These are phyloP conservation scores for Stichopus horrens DNA, from an alignment of 53 echinoderm and acorn worm species.

Conservation along the genomic window DNA sequence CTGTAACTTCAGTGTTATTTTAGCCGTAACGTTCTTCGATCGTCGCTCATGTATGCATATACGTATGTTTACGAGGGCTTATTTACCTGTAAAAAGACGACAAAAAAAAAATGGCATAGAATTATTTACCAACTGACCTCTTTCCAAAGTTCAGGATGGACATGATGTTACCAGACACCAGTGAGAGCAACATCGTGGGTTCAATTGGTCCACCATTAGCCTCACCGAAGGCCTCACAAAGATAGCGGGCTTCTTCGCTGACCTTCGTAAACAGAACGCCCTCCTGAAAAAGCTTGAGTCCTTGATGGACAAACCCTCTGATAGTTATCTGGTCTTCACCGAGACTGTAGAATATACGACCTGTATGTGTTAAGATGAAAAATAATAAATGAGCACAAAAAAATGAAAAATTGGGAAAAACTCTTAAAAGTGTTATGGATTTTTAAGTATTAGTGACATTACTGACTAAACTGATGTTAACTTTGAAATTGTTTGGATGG, in stretches of 20 bases:
- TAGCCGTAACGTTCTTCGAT: no score
- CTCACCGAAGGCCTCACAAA: constrained; percentile 22
- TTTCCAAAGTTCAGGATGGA: constrained; percentile 36
- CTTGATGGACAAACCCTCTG: background rate
- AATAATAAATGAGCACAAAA: no score
- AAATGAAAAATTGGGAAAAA: no score
- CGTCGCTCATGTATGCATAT: no score
- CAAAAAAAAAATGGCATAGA: no score
- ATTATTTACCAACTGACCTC: background rate
- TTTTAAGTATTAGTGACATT: no score
- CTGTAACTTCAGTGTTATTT: no score
- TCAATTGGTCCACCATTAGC: background rate
- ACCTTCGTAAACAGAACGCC: background rate
- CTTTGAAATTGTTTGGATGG: no score
- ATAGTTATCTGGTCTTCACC: constrained; percentile 16
- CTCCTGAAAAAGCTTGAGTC: constrained; percentile 3
- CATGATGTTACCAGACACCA: constrained; percentile 30
- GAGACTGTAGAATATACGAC: constrained; percentile 23
- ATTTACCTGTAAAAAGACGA: no score
- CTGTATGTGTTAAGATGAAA: background rate
- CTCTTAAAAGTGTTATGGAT: no score
- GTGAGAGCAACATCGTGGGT: background rate
- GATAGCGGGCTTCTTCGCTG: constrained; percentile 22
- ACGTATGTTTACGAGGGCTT: no score
- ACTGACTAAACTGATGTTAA: no score